phyloP scores from a whole-genome alignment of 2,888 invertebrate genomes.

The Phoenoteleia sp. region DNA sequence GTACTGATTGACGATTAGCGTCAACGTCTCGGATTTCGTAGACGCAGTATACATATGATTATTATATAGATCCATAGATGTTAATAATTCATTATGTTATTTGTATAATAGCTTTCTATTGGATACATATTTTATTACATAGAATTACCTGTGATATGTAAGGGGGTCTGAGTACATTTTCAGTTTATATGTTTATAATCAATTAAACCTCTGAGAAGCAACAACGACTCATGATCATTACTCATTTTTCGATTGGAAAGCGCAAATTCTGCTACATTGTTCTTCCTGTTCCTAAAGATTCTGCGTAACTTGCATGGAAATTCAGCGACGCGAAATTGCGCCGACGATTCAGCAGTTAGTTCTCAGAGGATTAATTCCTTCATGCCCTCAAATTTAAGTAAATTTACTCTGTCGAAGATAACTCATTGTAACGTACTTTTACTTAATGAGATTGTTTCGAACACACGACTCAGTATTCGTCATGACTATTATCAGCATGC shows the following conservation, averaged over 20 bases:
- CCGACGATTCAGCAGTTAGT: slow-evolving; percentile 19
- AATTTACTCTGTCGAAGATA: slow-evolving; percentile 38
- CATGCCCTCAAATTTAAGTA: slow-evolving; percentile 63
- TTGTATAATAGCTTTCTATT: slow-evolving; percentile 70
- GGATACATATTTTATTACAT: slow-evolving; percentile 81
- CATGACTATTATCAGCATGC: slow-evolving; percentile 26
- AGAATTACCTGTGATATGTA: slow-evolving; percentile 85
- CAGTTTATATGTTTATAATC: slow-evolving; percentile 59
- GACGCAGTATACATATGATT: slow-evolving; percentile 62
- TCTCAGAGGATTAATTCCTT: slow-evolving; percentile 61
- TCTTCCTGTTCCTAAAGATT: slow-evolving; percentile 21
- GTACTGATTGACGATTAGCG: slow-evolving; percentile 64
- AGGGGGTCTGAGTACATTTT: slow-evolving; percentile 69
- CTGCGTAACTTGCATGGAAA: not conserved
- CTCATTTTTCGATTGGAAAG: slow-evolving; percentile 18
- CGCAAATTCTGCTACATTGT: not conserved
- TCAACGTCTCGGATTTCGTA: slow-evolving; percentile 68
- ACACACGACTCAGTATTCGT: slow-evolving; percentile 27
- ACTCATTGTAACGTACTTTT: slow-evolving; percentile 29
- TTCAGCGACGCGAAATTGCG: not conserved
- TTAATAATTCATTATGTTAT: slow-evolving; percentile 68
- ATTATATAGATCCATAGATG: slow-evolving; percentile 62
- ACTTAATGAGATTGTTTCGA: slow-evolving; percentile 38
- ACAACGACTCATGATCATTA: slow-evolving; percentile 37
- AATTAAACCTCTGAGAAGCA: slow-evolving; percentile 74